Evolutionary conservation across 2,888 invertebrate genomes (phyloP).

Genomic region (Cheilosia grossa): DNA sequence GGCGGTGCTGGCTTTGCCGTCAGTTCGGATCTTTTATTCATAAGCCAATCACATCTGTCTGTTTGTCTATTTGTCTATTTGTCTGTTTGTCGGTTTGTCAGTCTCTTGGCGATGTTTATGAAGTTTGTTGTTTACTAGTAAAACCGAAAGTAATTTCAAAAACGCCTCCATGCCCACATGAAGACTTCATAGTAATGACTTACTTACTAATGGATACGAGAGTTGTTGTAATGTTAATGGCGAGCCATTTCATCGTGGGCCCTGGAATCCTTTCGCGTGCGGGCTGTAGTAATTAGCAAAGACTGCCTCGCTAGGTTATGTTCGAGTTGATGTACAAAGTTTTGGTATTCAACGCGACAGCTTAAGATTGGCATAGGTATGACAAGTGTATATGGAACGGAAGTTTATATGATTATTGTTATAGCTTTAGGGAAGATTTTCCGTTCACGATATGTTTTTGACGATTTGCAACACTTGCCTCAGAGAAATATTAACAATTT

Average conservation of each 20-base stretch:
- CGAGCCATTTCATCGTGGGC: conserved; percentile 29
- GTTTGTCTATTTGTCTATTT: conserved; percentile 7
- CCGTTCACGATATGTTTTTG: too few relatives aligned
- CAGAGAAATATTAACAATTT: too few relatives aligned
- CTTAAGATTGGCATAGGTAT: neutral
- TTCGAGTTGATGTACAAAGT: conserved; percentile 30
- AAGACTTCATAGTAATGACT: too few relatives aligned
- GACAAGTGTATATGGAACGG: neutral
- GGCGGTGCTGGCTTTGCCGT: neutral
- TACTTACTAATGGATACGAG: neutral
- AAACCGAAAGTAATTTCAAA: conserved; percentile 50
- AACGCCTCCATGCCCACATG: conserved; percentile 21
- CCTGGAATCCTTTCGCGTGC: conserved; percentile 17
- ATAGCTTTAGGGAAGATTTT: neutral
- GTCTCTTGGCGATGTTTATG: conserved; percentile 44
- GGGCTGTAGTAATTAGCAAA: conserved; percentile 58
- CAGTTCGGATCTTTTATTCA: conserved; percentile 53
- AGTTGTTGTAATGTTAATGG: conserved; percentile 44
- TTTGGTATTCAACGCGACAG: conserved; percentile 21
- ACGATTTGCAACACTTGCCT: too few relatives aligned
- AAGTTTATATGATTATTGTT: conserved; percentile 14
- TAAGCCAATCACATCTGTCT: conserved; percentile 13
- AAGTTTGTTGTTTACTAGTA: conserved; percentile 59
- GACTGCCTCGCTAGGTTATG: conserved; percentile 5
- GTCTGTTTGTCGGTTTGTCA: conserved; percentile 24